Evolutionary conservation across 2,797 vertebrate genomes (phyloP).

Genomic region (Spheniscus humboldti): DNA sequence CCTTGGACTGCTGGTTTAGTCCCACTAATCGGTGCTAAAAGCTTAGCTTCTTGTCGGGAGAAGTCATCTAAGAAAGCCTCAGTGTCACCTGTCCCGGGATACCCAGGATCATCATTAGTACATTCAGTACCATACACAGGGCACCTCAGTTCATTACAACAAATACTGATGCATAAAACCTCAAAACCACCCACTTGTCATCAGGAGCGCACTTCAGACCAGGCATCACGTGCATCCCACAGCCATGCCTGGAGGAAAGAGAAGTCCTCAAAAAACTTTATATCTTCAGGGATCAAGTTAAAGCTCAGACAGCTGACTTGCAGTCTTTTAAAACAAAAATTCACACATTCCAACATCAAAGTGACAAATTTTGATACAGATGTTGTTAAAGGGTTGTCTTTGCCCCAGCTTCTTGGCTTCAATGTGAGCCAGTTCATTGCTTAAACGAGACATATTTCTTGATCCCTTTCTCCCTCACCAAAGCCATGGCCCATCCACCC

Average conservation of each 20-base stretch:
- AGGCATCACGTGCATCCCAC: accelerated
- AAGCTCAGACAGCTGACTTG: neutral
- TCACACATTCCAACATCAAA: neutral
- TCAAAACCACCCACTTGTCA: neutral
- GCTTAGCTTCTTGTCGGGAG: neutral
- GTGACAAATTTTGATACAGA: neutral
- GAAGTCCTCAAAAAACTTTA: neutral
- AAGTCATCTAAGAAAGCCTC: neutral
- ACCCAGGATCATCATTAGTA: neutral
- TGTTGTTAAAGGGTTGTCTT: neutral
- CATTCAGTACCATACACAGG: neutral
- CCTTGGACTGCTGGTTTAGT: neutral
- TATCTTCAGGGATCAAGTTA: neutral
- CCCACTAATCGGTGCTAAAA: neutral
- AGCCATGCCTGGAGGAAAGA: neutral
- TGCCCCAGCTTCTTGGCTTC: neutral
- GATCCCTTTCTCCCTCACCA: neutral
- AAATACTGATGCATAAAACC: neutral
- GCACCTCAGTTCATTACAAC: neutral
- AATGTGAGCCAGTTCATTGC: neutral
- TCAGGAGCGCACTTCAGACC: neutral
- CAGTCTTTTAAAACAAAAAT: neutral
- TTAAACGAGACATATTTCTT: neutral
- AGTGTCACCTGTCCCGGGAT: neutral
- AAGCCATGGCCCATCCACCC: neutral